phyloP scores from a whole-genome alignment of 1,140 invertebrate species.

The Lysiphlebus fabarum region DNA sequence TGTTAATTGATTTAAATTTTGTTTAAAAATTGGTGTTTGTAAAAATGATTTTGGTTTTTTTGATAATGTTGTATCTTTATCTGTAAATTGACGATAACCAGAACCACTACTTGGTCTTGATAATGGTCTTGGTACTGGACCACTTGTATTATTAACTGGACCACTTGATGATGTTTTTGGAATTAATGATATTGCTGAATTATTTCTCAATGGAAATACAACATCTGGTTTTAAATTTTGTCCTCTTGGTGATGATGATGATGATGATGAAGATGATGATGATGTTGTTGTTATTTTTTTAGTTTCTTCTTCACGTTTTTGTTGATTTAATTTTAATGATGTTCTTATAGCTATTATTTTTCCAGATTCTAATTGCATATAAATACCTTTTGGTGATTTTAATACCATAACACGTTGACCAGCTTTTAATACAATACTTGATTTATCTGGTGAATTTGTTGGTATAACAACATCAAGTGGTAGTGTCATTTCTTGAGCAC shows the following conservation, averaged over 20 bases:
- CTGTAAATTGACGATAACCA: constrained; percentile 46
- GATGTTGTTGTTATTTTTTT: constrained; percentile 57
- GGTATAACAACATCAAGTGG: constrained; percentile 90
- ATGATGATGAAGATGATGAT: constrained; percentile 48
- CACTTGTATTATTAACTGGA: constrained; percentile 25
- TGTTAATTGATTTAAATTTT: constrained; percentile 44
- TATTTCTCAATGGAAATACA: constrained; percentile 61
- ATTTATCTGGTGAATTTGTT: constrained; percentile 82
- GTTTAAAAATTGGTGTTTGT: constrained; percentile 46
- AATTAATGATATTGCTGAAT: constrained; percentile 66
- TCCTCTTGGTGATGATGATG: constrained; percentile 45
- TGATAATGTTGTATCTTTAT: constrained; percentile 34
- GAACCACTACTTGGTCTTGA: constrained; percentile 41
- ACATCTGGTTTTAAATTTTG: constrained; percentile 56
- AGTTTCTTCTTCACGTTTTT: constrained; percentile 58
- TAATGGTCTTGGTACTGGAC: constrained; percentile 41
- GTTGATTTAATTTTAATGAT: constrained; percentile 68
- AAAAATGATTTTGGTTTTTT: constrained; percentile 46
- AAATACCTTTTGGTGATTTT: constrained; percentile 92
- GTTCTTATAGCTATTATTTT: constrained; percentile 93
- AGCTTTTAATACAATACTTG: constrained; percentile 82
- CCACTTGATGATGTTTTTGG: constrained; percentile 54
- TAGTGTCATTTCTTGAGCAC: constrained; percentile 89
- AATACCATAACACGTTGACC: constrained; percentile 91
- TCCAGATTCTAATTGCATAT: constrained; percentile 91